These are phyloP conservation scores for Bhutanitis thaidina DNA, from an alignment of 2,888 invertebrate genomes.

Conservation along the genomic window DNA sequence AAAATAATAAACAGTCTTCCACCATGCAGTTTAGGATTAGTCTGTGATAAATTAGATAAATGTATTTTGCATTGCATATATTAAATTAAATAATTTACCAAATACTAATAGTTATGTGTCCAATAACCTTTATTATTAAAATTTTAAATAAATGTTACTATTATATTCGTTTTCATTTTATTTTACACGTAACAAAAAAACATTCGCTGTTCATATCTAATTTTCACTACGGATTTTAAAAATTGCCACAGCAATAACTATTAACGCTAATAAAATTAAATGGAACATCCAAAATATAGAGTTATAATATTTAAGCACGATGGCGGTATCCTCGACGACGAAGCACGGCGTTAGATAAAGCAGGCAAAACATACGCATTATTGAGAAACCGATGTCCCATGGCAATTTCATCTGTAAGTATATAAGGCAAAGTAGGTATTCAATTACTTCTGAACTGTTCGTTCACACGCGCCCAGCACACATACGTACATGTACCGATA, in stretches of 20 bases:
- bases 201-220: no score
- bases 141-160: background rate
- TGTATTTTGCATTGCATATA: slow-evolving; percentile 7
- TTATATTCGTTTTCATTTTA: background rate
- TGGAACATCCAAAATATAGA: slow-evolving; percentile 69
- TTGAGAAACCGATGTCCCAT: slow-evolving; percentile 76
- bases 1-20: slow-evolving; percentile 23
- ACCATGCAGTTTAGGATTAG: slow-evolving; percentile 14
- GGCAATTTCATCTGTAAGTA: slow-evolving; percentile 74
- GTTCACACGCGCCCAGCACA: no score
- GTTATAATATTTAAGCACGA: slow-evolving; percentile 54
- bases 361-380: slow-evolving; percentile 62
- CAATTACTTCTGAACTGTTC: no score
- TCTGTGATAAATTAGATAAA: slow-evolving; percentile 21
- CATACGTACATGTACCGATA: no score
- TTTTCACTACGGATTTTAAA: slow-evolving; percentile 33
- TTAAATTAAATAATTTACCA: background rate
- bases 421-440: no score
- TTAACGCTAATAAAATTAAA: slow-evolving; percentile 42
- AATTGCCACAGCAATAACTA: slow-evolving; percentile 39
- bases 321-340: slow-evolving; percentile 37
- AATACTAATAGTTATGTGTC: slow-evolving; percentile 1
- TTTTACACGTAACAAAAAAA: background rate
- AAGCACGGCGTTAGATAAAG: slow-evolving; percentile 65
- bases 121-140: background rate